Base-by-base conservation (phyloP, 2,113 vertebrate species). In the Rhagologus leucostigma region DNA sequence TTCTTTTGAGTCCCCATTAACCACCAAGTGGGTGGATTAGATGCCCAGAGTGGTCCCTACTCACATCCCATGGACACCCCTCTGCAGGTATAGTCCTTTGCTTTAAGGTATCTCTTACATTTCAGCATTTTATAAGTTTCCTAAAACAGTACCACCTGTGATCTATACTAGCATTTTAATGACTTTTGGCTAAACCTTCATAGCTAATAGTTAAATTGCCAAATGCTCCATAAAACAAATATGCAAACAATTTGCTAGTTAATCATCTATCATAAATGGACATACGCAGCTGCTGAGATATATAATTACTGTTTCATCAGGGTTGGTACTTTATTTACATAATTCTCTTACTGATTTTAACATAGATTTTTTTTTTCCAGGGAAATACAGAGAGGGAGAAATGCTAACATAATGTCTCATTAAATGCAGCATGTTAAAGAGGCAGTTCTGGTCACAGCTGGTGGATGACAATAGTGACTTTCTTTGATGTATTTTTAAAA, bases 191-290 rank as follows among this genome's bases (percentile, higher is more conserved):
- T 97, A 97, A 97, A 93, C 50, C 95, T 98, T 96, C 95, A 97
- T 73, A 98, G 95, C 89, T 96, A 97, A 96, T 85, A 95, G 91
- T 96, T 97, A 97, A 97, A 96, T 98, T 93, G 93, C 97, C 97
- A 98, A 98, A 98, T 97, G 95, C 86, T 98, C 96, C 93, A 96
- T 97, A 96, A 98, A 98, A 97, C 96, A 98, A 98, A 97, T 96
- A 97, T 87, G 89, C 96, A 97, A 97, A 97, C 96, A 97, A 94
- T 98, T 98, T 98, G 92, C 96, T 97, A 95, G 97, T 96, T 98
- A 98, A 98, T 98, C 93, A 98, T 96, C 97, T 97, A 83, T 95
- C 93, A 79, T 94, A 96, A 97, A 96, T 0, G 89, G 95, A 95
- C 4, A 8, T 81, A 92, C 90, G 11, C 97, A 98, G 97, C 97